phyloP scores from a whole-genome alignment of 2,113 vertebrate genomes.

The Cheilinus undulatus region DNA sequence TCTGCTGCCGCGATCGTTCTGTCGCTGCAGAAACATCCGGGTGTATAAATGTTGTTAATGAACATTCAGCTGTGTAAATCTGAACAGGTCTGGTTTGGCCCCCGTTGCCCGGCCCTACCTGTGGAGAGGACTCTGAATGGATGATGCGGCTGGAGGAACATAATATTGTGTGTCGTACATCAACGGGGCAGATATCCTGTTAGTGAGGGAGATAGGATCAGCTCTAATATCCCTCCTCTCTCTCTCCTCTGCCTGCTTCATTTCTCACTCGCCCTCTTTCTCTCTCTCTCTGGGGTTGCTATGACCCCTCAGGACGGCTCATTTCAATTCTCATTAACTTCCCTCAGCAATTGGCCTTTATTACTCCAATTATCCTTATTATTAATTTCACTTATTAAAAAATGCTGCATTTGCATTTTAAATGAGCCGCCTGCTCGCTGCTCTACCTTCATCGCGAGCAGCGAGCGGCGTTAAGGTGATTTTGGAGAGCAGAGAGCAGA shows the following conservation, averaged over 20 bases:
- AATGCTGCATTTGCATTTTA: slow-evolving; percentile 77
- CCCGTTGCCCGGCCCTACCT: no score
- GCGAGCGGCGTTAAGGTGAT: slow-evolving; percentile 13
- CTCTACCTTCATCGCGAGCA: slow-evolving; percentile 25
- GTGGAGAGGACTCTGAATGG: slow-evolving; percentile 40
- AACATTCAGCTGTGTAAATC: no score
- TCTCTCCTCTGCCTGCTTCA: slow-evolving; percentile 51
- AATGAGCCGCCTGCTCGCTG: slow-evolving; percentile 44
- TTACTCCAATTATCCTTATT: slow-evolving; percentile 78
- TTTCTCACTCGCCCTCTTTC: slow-evolving; percentile 8
- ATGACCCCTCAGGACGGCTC: slow-evolving; percentile 74
- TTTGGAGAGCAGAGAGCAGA: slow-evolving; percentile 35
- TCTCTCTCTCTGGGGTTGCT: slow-evolving; percentile 65
- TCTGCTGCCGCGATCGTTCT: no score
- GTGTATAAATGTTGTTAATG: no score
- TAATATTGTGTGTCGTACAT: slow-evolving; percentile 76
- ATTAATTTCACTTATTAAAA: slow-evolving; percentile 80
- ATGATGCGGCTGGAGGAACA: slow-evolving; percentile 69
- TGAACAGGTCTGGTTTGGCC: no score
- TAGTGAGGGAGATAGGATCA: slow-evolving; percentile 72
- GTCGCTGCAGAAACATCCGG: no score
- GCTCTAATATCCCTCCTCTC: slow-evolving; percentile 72
- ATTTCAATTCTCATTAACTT: slow-evolving; percentile 78
- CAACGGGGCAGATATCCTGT: slow-evolving; percentile 78
- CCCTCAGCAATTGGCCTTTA: slow-evolving; percentile 72